phyloP scores from a whole-genome alignment of 1,140 invertebrate genomes.

The Heliconius eleuchia region DNA sequence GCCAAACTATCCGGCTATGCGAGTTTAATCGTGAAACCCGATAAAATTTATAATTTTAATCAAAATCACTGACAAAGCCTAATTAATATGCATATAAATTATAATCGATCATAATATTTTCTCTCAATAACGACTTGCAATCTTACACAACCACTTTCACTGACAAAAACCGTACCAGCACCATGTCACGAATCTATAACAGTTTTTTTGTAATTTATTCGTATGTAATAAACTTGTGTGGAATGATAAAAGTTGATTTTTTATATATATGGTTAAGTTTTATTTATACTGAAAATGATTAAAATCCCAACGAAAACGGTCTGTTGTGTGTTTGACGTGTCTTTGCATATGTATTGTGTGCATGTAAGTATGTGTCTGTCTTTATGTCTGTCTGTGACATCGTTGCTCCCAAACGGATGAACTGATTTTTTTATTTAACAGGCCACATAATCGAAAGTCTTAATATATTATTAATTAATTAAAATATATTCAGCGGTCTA shows the following conservation, averaged over 20 bases:
- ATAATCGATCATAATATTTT: slow-evolving; percentile 14
- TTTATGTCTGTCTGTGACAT: no score
- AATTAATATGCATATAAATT: slow-evolving; percentile 4
- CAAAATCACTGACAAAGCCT: neutral
- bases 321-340: no score
- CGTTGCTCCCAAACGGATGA: no score
- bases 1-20: no score
- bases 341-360: no score
- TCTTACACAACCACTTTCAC: slow-evolving; percentile 10
- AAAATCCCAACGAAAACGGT: neutral
- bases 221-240: slow-evolving; percentile 3
- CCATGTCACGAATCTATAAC: slow-evolving; percentile 4
- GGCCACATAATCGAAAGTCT: no score
- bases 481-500: no score
- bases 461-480: no score
- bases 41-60: no score
- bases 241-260: neutral
- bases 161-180: slow-evolving; percentile 4
- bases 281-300: neutral
- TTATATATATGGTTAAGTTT: neutral
- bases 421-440: no score
- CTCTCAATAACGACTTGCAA: slow-evolving; percentile 7
- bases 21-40: no score
- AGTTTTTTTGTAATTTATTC: slow-evolving; percentile 8
- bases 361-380: no score